Base-by-base conservation (phyloP, 53 echinoderm and acorn worm genomes). In the Mesocentrotus franciscanus region DNA sequence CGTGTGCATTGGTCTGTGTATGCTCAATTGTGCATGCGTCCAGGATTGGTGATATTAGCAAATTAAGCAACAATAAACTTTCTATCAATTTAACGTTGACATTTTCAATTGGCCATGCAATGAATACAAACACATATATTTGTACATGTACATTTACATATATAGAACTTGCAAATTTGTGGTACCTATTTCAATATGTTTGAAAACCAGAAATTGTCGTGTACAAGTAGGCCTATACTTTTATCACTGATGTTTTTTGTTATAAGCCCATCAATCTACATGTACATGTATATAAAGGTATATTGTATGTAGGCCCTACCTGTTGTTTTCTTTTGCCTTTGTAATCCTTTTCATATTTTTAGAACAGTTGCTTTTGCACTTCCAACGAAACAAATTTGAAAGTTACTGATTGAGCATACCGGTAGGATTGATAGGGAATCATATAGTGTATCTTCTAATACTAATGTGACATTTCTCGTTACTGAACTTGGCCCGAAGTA, bases 61-160 rank as follows among this genome's bases (percentile, higher is more conserved):
- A 84, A 84, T 84, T 84, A 27, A 84, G 84, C 84, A 36, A 33
- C 35, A 84, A 39, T 84, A 84, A 22, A 36, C 84, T 42, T 18
- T 84, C 84, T 84, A 84, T 84, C 18, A 36, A 79, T 79, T 84
- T 84, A 49, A 42, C 84, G 17, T 84, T 49, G 84, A 84, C 49
- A 84, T 84, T 78, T 78, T 84, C 8, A 42, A 84, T 16, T 84
- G 49, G 49, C 9, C 58, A n/a, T 87, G 14, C 14, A 62, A 62
- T 49, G 84, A 84, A 55, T 84, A 5, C 84, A 22, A 24, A 18
- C 24, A 24, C 24, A 8, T 24, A 68, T 22, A 22, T 66, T n/a
- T n/a, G 49, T 49, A 49, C 49, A 49, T 49, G 6, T 7, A 49
- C n/a, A 5, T 4, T 0, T 4, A 49, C 4, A 4, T 7, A 49